Conservation (phyloP, 2,888 invertebrate genomes). For the Dascillus cervinus region DNA sequence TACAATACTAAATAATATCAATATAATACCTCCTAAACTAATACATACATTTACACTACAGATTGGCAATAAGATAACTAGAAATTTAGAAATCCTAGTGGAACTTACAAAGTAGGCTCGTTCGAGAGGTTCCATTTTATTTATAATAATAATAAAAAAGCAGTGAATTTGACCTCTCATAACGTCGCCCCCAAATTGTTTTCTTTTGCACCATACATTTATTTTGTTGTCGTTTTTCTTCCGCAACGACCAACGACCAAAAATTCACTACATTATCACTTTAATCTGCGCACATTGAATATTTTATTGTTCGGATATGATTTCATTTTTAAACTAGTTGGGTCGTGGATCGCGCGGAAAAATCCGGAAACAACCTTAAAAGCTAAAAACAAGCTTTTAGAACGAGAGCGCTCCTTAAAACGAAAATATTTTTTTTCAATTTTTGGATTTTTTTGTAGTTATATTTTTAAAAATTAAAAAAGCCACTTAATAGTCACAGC, state of each 20-base stretch:
- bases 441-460: slow-evolving; percentile 26
- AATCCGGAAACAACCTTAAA: slow-evolving; percentile 23
- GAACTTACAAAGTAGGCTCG: slow-evolving; percentile 37
- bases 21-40: slow-evolving; percentile 35
- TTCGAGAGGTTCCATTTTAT: slow-evolving; percentile 30
- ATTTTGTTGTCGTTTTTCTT: slow-evolving; percentile 17
- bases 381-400: slow-evolving; percentile 31
- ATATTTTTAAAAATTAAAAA: slow-evolving; percentile 46
- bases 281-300: too few relatives aligned
- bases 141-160: slow-evolving; percentile 31
- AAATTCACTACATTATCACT: too few relatives aligned
- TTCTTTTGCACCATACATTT: slow-evolving; percentile 36
- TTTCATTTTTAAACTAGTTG: too few relatives aligned
- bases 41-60: slow-evolving; percentile 33
- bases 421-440: too few relatives aligned
- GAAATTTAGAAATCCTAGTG: slow-evolving; percentile 40
- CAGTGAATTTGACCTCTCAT: slow-evolving; percentile 28
- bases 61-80: slow-evolving; percentile 43
- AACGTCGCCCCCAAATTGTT: slow-evolving; percentile 25
- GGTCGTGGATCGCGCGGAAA: slow-evolving; percentile 6
- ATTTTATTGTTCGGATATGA: too few relatives aligned
- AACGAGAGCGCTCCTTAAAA: slow-evolving; percentile 34
- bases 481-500: slow-evolving; percentile 52
- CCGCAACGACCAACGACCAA: slow-evolving; percentile 12
- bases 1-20: slow-evolving; percentile 40